Evolutionary conservation across 2,797 vertebrate genomes (phyloP).

Genomic region (Hydrocynus forskahlii): DNA sequence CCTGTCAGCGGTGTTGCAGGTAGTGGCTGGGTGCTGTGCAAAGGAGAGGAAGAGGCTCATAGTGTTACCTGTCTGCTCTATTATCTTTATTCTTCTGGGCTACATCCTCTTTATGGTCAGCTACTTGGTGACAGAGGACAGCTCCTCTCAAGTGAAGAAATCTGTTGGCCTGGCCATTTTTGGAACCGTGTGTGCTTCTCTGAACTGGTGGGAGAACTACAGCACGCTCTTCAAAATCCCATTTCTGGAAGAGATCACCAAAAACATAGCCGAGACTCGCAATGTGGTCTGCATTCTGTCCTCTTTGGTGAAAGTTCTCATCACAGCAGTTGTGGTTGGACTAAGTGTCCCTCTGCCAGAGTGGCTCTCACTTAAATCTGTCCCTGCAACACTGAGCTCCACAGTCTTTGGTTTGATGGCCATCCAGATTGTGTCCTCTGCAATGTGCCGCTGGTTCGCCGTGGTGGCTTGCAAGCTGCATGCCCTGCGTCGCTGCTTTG

Average conservation of each 20-base stretch:
- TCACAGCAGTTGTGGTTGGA: conserved; percentile 68
- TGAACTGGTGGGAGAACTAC: conserved; percentile 78
- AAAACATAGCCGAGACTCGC: conserved; percentile 58
- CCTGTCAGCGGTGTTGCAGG: conserved; percentile 60
- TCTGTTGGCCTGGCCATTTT: conserved; percentile 67
- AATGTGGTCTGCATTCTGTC: conserved; percentile 69
- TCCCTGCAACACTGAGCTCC: conserved; percentile 40
- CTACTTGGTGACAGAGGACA: conserved; percentile 52
- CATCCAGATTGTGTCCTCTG: conserved; percentile 73
- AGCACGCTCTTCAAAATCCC: conserved; percentile 56
- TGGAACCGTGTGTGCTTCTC: conserved; percentile 65
- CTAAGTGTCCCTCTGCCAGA: conserved; percentile 64
- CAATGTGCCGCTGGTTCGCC: conserved; percentile 73
- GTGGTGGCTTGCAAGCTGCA: conserved; percentile 79
- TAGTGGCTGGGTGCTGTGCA: conserved; percentile 49
- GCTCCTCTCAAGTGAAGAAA: conserved; percentile 9
- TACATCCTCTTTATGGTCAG: conserved; percentile 58
- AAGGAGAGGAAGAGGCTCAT: conserved; percentile 54
- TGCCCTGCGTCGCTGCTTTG: conserved; percentile 70
- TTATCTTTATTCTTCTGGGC: conserved; percentile 61
- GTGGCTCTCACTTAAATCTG: conserved; percentile 59
- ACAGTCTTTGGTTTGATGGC: conserved; percentile 61
- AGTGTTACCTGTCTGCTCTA: conserved; percentile 50
- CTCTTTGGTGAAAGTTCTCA: conserved; percentile 66
- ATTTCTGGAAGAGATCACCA: conserved; percentile 56